Conservation (phyloP, 2,113 vertebrate species). For the Limnothrissa miodon region DNA sequence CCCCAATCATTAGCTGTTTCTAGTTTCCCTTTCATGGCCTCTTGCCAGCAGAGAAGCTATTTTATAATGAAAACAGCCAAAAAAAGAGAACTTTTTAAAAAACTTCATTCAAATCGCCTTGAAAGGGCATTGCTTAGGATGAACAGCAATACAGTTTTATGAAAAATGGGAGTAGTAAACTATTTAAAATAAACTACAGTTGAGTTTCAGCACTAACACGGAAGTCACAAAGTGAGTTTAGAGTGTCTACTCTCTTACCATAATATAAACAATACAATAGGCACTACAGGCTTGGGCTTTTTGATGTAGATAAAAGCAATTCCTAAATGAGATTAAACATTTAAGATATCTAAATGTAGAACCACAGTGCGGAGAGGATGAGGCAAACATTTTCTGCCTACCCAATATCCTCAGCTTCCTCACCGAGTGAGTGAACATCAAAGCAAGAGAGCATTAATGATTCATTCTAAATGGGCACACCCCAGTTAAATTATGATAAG, state of each 20-base stretch:
- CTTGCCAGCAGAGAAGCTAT: neutral
- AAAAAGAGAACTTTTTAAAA: neutral
- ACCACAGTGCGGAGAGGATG: neutral
- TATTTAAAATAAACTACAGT: neutral
- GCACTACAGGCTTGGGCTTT: constrained; percentile 26
- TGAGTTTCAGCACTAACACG: too few relatives aligned
- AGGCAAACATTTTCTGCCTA: constrained; percentile 10
- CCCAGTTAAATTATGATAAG: constrained; percentile 49
- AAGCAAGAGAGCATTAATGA: constrained; percentile 42
- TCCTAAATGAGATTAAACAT: constrained; percentile 17
- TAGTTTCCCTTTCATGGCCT: neutral
- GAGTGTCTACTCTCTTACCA: neutral
- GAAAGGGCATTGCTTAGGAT: neutral
- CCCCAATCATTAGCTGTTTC: neutral
- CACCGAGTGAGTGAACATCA: constrained; percentile 28
- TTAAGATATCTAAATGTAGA: constrained; percentile 15
- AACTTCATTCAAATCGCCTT: neutral
- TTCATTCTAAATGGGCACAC: constrained; percentile 41
- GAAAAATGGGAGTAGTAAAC: neutral
- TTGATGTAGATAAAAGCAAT: constrained; percentile 13
- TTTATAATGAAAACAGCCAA: neutral
- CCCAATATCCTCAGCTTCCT: constrained; percentile 18
- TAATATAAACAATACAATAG: constrained; percentile 33
- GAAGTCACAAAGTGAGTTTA: too few relatives aligned
- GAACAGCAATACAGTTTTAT: neutral